Evolutionary conservation across 1,140 invertebrate genomes (phyloP).

Genomic region (Eubasilissa regina): DNA sequence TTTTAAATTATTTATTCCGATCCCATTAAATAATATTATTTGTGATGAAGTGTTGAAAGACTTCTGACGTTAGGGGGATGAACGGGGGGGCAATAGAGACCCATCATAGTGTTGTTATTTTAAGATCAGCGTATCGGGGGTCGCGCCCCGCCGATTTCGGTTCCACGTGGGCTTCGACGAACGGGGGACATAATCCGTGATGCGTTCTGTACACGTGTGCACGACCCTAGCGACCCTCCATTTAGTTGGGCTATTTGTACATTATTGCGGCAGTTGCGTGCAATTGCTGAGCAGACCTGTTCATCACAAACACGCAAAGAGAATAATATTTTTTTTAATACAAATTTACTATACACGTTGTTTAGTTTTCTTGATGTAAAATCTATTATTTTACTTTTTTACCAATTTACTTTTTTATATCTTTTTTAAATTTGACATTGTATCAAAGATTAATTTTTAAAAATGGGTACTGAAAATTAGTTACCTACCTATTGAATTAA

Average conservation of each 20-base stretch:
- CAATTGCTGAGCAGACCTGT: neutral
- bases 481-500: no score
- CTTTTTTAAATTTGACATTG: no score
- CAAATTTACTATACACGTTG: no score
- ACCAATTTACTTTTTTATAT: no score
- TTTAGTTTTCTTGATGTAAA: no score
- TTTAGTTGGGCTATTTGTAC: slow-evolving; percentile 17
- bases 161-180: neutral
- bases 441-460: no score
- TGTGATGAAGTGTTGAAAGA: slow-evolving; percentile 19
- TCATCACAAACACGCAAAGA: slow-evolving; percentile 10
- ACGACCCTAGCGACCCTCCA: slow-evolving; percentile 17
- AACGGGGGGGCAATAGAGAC: slow-evolving; percentile 2
- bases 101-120: slow-evolving; percentile 18
- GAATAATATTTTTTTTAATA: no score
- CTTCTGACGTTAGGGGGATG: neutral
- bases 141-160: neutral
- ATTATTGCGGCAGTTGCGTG: neutral
- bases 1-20: no score
- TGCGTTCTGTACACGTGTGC: slow-evolving; percentile 40
- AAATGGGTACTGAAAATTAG: no score
- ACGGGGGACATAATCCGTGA: slow-evolving; percentile 26
- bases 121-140: slow-evolving; percentile 14
- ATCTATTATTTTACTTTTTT: no score
- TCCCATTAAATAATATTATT: slow-evolving; percentile 23